Evolutionary conservation across 2,113 vertebrate genomes (phyloP).

Genomic region (Oncorhynchus tshawytscha): DNA sequence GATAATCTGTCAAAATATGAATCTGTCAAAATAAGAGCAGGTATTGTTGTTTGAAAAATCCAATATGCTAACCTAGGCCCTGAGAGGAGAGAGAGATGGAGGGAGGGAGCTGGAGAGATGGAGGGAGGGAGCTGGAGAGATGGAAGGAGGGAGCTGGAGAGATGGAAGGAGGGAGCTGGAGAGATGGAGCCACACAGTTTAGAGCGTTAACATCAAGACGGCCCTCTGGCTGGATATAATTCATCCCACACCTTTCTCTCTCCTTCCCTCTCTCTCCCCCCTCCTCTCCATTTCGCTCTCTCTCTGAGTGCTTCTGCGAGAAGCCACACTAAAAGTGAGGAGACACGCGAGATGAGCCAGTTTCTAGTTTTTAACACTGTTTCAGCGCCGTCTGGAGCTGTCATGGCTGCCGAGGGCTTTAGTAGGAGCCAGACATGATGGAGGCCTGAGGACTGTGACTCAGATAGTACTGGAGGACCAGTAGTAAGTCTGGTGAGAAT

Average conservation of each 20-base stretch:
- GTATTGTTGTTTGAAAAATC: too few relatives aligned
- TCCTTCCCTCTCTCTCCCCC: background rate
- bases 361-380: background rate
- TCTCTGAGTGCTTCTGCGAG: background rate
- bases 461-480: background rate
- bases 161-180: too few relatives aligned
- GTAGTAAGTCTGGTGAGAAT: background rate
- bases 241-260: constrained; percentile 1
- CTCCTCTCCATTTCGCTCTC: background rate
- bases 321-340: background rate
- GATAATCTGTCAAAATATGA: too few relatives aligned
- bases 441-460: background rate
- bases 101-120: too few relatives aligned
- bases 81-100: background rate
- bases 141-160: background rate
- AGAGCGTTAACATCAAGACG: constrained; percentile 13
- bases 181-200: background rate
- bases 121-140: background rate
- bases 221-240: constrained; percentile 1
- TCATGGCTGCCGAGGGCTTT: background rate
- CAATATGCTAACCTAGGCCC: background rate
- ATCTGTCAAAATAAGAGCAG: too few relatives aligned
- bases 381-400: background rate
- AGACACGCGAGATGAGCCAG: too few relatives aligned
- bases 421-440: background rate